A percentile compares a stretch with the other conserved stretches of the same genome.
Conservation (phyloP, 2,888 invertebrate genomes). For the Peribatodes rhomboidaria region DNA sequence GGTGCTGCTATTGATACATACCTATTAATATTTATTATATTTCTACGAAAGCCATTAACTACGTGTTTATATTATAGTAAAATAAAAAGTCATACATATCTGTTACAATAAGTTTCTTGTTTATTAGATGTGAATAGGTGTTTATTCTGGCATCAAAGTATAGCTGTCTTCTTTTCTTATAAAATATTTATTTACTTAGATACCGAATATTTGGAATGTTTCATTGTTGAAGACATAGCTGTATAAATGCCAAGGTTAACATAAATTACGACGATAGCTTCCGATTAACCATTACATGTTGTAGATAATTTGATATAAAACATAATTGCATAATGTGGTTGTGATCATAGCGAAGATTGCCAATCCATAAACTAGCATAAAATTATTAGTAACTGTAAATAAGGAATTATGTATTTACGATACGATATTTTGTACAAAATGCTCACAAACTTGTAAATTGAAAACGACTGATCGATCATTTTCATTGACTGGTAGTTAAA, state of each 20-base stretch:
- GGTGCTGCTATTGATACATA: slow-evolving; percentile 40
- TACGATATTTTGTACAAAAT: slow-evolving; percentile 82
- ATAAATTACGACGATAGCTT: slow-evolving; percentile 13
- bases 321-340: slow-evolving; percentile 82
- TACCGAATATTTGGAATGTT: background rate
- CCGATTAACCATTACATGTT: slow-evolving; percentile 16
- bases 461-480: slow-evolving; percentile 84
- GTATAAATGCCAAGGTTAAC: slow-evolving; percentile 42
- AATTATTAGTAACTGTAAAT: slow-evolving; percentile 69
- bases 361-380: slow-evolving; percentile 76
- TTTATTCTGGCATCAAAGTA: slow-evolving; percentile 53
- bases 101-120: slow-evolving; percentile 77
- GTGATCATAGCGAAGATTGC: slow-evolving; percentile 84
- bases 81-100: slow-evolving; percentile 72
- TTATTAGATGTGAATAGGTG: slow-evolving; percentile 51
- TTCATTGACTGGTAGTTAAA: slow-evolving; percentile 82
- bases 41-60: slow-evolving; percentile 30
- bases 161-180: slow-evolving; percentile 42
- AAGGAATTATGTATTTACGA: slow-evolving; percentile 66
- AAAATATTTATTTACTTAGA: slow-evolving; percentile 11
- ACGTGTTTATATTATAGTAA: slow-evolving; percentile 43
- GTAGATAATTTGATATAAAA: slow-evolving; percentile 52
- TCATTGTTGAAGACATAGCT: slow-evolving; percentile 8
- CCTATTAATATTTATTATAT: slow-evolving; percentile 32
- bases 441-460: slow-evolving; percentile 82